Evolutionary conservation across 2,888 invertebrate species (phyloP).

Genomic region (Apamea crenata): DNA sequence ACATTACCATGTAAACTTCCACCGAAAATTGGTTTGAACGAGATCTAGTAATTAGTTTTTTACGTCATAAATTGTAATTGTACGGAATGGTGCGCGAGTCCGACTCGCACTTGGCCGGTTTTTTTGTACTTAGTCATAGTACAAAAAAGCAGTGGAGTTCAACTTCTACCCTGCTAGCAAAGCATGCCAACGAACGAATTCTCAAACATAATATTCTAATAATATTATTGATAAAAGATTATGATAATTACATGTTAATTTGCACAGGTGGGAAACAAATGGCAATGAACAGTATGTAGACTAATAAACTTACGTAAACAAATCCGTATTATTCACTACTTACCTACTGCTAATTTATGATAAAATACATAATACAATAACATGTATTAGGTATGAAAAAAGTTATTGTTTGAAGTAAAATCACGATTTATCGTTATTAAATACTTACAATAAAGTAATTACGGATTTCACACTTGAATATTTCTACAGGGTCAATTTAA

Average conservation of each 20-base stretch:
- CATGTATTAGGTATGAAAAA: background rate
- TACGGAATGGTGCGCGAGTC: no score
- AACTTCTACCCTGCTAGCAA: background rate
- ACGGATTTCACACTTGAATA: background rate
- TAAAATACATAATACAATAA: background rate
- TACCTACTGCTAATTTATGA: background rate
- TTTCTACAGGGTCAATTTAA: no score
- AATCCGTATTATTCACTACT: background rate
- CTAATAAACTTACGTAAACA: background rate
- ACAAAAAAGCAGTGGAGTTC: no score
- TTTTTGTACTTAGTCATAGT: no score
- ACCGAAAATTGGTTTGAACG: no score
- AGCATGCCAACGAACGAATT: background rate
- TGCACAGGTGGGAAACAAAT: slow-evolving; percentile 19
- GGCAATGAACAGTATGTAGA: slow-evolving; percentile 16
- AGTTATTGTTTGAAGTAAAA: background rate
- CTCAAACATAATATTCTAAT: background rate
- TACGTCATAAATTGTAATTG: no score
- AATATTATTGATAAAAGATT: background rate
- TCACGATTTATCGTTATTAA: background rate
- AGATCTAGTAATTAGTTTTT: no score
- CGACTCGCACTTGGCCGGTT: no score
- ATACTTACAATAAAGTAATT: background rate
- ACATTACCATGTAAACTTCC: no score
- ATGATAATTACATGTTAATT: background rate